phyloP scores from a whole-genome alignment of 1,140 invertebrate species.

The Lasaia peninsularis region DNA sequence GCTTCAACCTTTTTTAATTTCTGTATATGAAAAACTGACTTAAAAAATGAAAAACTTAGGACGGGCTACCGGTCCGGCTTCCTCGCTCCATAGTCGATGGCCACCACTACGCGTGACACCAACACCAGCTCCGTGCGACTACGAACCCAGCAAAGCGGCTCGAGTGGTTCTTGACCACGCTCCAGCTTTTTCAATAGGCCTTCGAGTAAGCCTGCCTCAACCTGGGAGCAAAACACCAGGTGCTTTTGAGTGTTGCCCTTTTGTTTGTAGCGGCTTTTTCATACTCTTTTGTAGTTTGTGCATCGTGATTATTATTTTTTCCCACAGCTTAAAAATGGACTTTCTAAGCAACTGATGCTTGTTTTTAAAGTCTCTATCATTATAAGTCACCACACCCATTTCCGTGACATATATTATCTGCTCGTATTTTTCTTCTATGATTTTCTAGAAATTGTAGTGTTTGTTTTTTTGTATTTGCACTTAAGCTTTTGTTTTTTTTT shows the following conservation, averaged over 20 bases:
- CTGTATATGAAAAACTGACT: too few species aligned
- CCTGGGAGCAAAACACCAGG: constrained; percentile 60
- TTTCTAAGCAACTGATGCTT: too few species aligned
- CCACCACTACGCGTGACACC: constrained; percentile 84
- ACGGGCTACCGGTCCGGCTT: constrained; percentile 80
- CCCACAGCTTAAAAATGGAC: too few species aligned
- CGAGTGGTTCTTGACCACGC: constrained; percentile 81
- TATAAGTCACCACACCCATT: too few species aligned
- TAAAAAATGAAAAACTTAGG: constrained; percentile 50
- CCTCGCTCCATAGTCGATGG: constrained; percentile 86
- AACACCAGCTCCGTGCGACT: constrained; percentile 90
- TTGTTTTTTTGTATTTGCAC: too few species aligned
- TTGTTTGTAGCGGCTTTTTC: not conserved
- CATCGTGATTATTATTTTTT: constrained; percentile 7
- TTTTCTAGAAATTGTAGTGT: too few species aligned
- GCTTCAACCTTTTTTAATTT: too few species aligned
- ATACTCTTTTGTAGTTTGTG: not conserved
- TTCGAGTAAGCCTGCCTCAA: constrained; percentile 75
- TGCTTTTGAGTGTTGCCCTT: constrained; percentile 22
- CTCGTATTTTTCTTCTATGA: too few species aligned
- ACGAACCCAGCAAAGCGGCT: constrained; percentile 87
- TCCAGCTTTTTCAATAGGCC: constrained; percentile 84
- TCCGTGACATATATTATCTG: too few species aligned
- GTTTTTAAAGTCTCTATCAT: too few species aligned
- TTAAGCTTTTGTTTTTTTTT: too few species aligned